A percentile compares a stretch with the other conserved stretches of the same genome.
Evolutionary conservation across 2,888 invertebrate genomes (phyloP).

Genomic region (Epistrophe grossulariae): DNA sequence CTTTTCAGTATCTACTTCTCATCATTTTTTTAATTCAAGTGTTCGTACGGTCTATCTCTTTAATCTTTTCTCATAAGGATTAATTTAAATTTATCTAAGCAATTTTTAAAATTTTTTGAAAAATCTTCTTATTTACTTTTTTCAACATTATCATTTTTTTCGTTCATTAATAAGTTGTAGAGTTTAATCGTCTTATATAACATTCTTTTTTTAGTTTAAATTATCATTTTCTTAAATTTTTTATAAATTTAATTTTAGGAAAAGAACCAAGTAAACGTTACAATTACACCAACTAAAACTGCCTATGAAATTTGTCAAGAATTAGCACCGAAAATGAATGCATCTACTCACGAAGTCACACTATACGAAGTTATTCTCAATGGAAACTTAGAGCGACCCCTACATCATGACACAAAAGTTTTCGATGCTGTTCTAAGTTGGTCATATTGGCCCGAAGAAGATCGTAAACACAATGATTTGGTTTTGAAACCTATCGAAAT

Average conservation of each 20-base stretch:
- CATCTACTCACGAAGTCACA: conserved; percentile 88
- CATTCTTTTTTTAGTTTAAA: neutral
- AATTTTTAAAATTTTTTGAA: too few relatives aligned
- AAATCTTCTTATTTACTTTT: too few relatives aligned
- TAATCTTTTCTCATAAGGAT: too few relatives aligned
- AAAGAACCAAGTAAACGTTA: conserved; percentile 82
- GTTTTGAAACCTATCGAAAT: conserved; percentile 86
- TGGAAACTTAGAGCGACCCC: conserved; percentile 89
- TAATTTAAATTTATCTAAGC: too few relatives aligned
- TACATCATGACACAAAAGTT: conserved; percentile 89
- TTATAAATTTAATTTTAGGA: conserved; percentile 78
- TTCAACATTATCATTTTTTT: too few relatives aligned
- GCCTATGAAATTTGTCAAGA: conserved; percentile 91
- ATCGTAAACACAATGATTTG: conserved; percentile 92
- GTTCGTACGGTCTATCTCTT: too few relatives aligned
- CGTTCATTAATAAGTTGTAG: too few relatives aligned
- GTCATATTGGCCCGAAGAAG: conserved; percentile 95
- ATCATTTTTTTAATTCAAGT: too few relatives aligned
- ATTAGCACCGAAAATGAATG: conserved; percentile 87
- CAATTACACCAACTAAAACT: conserved; percentile 90
- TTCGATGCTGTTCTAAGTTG: conserved; percentile 87
- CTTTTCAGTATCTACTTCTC: too few relatives aligned
- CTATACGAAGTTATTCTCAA: conserved; percentile 92
- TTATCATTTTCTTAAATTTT: neutral
- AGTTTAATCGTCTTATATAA: too few relatives aligned